phyloP scores from a whole-genome alignment of 2,797 vertebrate genomes.

The Lophius americanus region DNA sequence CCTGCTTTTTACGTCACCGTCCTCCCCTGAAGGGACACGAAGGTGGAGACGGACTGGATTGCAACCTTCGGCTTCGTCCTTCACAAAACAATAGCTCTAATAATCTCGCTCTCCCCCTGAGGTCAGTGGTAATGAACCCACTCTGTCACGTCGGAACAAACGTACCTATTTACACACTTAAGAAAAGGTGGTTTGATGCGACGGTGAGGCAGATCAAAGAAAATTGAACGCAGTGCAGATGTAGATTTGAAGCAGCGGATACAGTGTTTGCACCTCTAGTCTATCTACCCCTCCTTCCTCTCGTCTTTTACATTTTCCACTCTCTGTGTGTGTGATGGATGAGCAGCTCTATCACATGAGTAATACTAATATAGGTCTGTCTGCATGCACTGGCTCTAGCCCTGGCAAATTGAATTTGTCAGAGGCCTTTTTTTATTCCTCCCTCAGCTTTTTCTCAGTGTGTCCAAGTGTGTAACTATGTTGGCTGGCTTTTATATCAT shows the following conservation, averaged over 20 bases:
- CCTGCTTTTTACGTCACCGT: conserved; percentile 43
- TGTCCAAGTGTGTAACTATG: conserved; percentile 41
- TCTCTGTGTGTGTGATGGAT: conserved; percentile 63
- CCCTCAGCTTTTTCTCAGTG: conserved; percentile 36
- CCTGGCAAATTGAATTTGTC: conserved; percentile 75
- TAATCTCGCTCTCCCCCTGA: conserved; percentile 47
- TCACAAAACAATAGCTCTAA: conserved; percentile 68
- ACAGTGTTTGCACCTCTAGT: conserved; percentile 35
- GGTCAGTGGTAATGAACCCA: conserved; percentile 39
- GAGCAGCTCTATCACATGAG: conserved; percentile 71
- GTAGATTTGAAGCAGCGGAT: neutral
- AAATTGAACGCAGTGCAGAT: conserved; percentile 7
- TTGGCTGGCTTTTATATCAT: conserved; percentile 44
- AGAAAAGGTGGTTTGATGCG: conserved; percentile 1
- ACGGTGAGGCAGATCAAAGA: conserved; percentile 1
- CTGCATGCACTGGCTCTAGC: conserved; percentile 58
- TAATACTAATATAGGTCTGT: conserved; percentile 74
- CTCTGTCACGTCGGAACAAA: neutral
- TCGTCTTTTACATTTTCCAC: conserved; percentile 47
- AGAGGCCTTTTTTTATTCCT: conserved; percentile 47
- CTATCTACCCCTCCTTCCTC: conserved; percentile 17
- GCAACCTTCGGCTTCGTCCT: conserved; percentile 66
- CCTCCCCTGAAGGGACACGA: conserved; percentile 44
- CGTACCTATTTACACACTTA: conserved; percentile 11
- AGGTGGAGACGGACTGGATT: conserved; percentile 43